phyloP scores from a whole-genome alignment of 2,113 vertebrate genomes.

The Trichomycterus rosablanca region DNA sequence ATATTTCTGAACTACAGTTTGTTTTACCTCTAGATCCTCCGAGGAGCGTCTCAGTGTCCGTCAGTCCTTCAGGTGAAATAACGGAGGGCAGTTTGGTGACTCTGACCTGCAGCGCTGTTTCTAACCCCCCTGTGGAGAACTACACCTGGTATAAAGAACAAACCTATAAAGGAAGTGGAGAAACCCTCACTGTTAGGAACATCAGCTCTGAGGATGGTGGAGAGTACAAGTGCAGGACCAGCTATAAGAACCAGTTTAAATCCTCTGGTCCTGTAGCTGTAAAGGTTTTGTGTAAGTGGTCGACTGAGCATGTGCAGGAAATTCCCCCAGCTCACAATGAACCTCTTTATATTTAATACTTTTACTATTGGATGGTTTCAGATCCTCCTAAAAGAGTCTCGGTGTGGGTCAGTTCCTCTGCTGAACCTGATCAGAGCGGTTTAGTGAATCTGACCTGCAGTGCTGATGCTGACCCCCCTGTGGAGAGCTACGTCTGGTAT shows the following conservation, averaged over 20 bases:
- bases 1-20: background rate
- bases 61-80: background rate
- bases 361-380: too few species aligned
- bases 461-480: slow-evolving; percentile 34
- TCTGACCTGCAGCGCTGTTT: slow-evolving; percentile 15
- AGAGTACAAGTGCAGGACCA: slow-evolving; percentile 7
- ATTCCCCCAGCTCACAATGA: background rate
- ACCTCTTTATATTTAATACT: background rate
- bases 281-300: slow-evolving; percentile 25
- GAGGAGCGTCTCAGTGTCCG: background rate
- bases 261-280: background rate
- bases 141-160: background rate
- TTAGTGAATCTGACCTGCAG: slow-evolving; percentile 27
- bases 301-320: background rate
- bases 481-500: slow-evolving; percentile 15
- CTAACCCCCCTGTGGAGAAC: background rate
- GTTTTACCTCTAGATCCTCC: background rate
- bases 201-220: slow-evolving; percentile 21
- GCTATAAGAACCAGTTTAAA: background rate
- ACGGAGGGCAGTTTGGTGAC: background rate
- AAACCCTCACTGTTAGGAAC: background rate
- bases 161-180: background rate
- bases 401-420: background rate
- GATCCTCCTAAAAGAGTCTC: background rate
- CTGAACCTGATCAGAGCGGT: background rate